These are phyloP conservation scores for Noturus placidus DNA, from an alignment of 2,113 vertebrate species.

Conservation along the genomic window DNA sequence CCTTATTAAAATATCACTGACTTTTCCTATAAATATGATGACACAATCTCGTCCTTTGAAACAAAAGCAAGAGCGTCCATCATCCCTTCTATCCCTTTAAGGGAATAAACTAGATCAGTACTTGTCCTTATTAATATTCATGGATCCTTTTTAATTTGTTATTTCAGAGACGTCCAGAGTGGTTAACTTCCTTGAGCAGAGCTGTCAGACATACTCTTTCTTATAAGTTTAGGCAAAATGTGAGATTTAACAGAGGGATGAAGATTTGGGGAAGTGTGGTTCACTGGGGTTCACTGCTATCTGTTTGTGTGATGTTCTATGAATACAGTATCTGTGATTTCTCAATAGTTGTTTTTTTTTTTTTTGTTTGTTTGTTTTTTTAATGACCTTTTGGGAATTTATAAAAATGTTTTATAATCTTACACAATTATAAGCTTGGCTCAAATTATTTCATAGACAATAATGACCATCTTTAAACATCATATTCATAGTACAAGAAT, in stretches of 20 bases:
- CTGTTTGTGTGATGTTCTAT: background rate
- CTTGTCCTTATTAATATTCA: background rate
- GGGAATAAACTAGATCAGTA: background rate
- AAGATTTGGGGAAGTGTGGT: background rate
- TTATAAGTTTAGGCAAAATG: background rate
- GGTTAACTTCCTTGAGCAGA: background rate
- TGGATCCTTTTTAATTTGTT: background rate
- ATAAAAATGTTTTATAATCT: background rate
- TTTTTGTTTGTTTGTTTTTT: background rate
- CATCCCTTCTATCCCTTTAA: background rate
- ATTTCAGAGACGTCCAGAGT: background rate
- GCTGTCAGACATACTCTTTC: background rate
- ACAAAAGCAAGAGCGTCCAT: background rate
- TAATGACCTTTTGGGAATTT: background rate
- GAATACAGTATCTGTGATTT: background rate
- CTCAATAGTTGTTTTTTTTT: background rate
- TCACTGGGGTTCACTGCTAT: background rate
- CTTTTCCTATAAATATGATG: background rate
- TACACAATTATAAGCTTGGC: background rate
- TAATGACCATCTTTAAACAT: background rate
- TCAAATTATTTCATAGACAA: background rate
- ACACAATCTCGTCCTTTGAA: background rate
- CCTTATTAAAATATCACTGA: background rate
- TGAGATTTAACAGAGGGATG: background rate
- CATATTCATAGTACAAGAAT: background rate